Conservation (phyloP, 2,797 vertebrate species). For the Cryptoprocta ferox region DNA sequence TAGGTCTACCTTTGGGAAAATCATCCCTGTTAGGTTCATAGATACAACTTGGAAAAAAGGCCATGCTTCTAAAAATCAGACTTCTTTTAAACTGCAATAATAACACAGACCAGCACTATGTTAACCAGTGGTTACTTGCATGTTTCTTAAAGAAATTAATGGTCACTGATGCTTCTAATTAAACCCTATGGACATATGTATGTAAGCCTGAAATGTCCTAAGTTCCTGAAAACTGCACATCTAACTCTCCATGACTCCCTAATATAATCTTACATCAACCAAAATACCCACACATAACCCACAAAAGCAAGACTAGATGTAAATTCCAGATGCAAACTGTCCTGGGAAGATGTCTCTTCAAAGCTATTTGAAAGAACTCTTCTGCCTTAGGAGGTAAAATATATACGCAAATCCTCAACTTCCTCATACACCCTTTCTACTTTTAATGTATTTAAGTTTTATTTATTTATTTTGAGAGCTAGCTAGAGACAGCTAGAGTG, state of each 20-base stretch:
- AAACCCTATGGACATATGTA: background rate
- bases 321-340: background rate
- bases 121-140: background rate
- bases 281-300: conserved; percentile 13
- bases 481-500: no score
- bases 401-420: conserved; percentile 5
- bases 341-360: background rate
- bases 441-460: background rate
- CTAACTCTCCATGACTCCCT: background rate
- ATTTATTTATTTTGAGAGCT: background rate
- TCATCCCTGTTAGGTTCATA: background rate
- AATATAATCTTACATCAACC: background rate
- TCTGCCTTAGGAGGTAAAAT: background rate
- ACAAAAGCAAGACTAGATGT: background rate
- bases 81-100: conserved; percentile 18
- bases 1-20: background rate
- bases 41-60: background rate
- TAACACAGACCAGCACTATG: background rate
- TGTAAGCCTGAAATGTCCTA: background rate
- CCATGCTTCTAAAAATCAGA: background rate
- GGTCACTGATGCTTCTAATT: conserved; percentile 2
- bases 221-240: background rate
- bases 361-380: conserved; percentile 31
- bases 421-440: background rate
- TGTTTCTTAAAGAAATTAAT: conserved; percentile 55